Base-by-base conservation (phyloP, 2,797 vertebrate species). In the Pampus argenteus region DNA sequence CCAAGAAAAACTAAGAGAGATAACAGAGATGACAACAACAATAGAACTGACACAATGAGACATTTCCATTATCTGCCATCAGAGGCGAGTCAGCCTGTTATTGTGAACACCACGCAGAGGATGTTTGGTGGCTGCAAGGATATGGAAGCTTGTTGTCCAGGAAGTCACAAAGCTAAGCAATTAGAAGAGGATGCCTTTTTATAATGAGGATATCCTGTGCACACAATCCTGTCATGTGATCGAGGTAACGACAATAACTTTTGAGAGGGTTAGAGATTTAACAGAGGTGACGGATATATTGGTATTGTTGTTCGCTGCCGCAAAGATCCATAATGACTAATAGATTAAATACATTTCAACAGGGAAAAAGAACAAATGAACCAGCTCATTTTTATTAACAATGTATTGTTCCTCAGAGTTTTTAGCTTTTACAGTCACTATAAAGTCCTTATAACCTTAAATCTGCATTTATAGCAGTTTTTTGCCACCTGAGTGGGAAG, bases 151-250 rank as follows among this genome's bases (percentile, higher is more conserved):
- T 83, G 72, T 83, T 83, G 76, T 81, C 82, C 83, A 89, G 89
- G 88, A 92, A 87, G 81, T 86, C 67, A 83, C 84, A 72, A 69
- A 78, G 66, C 74, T 50, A 13, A 66, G 86, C 84, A 91, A 90
- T 86, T 89, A 89, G 72, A 76, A 23, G 56, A 84, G 75, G 72
- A 78, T 73, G 79, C 63, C 49, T 72, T 62, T 80, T 84, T 75
- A 79, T 82, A 78, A 88, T 71, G 61, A 86, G 90, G 93, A 92
- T 88, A 90, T 93, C 91, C 93, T 92, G 86, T 70, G 71, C 52
- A 51, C 58, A 79, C 75, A 81, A 79, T 71, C 68, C 71, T 67
- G 66, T 81, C 84, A 87, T 80, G 74, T 86, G 84, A 84, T 76
- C 13, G 40, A 70, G 29, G 74, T 76, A 52, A 60, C 38, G 23